Evolutionary conservation across 2,113 vertebrate genomes (phyloP).

Genomic region (Synodontis membranacea): DNA sequence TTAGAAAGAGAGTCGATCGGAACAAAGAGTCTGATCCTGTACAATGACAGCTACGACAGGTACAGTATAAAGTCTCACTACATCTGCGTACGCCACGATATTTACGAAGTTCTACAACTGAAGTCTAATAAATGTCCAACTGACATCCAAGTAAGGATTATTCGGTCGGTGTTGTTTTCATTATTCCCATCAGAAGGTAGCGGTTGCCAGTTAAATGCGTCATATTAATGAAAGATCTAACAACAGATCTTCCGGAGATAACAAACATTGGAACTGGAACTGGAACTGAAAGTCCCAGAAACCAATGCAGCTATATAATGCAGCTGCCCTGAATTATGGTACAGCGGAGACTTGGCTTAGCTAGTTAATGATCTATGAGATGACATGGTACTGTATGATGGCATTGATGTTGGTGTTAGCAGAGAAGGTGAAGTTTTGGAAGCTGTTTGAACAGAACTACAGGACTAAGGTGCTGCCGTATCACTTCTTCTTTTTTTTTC

Average conservation of each 20-base stretch:
- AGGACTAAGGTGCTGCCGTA: neutral
- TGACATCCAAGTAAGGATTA: neutral
- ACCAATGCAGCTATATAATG: neutral
- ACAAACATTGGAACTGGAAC: neutral
- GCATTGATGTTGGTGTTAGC: neutral
- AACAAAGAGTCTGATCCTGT: neutral
- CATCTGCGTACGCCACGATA: neutral
- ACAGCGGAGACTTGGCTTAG: neutral
- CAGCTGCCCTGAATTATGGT: neutral
- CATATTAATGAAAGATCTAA: neutral
- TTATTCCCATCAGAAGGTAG: neutral
- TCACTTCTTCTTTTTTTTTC: neutral
- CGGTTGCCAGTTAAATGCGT: neutral
- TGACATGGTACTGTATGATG: neutral
- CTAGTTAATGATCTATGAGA: neutral
- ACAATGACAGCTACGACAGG: neutral
- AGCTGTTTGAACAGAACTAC: neutral
- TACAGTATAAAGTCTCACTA: neutral
- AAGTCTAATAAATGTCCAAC: neutral
- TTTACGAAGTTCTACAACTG: neutral
- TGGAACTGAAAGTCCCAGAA: neutral
- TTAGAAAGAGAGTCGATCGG: neutral
- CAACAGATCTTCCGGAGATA: neutral
- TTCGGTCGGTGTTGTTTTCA: neutral
- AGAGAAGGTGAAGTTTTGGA: neutral